Evolutionary conservation across 2,888 invertebrate species (phyloP).

Genomic region (Epinotia bilunana): DNA sequence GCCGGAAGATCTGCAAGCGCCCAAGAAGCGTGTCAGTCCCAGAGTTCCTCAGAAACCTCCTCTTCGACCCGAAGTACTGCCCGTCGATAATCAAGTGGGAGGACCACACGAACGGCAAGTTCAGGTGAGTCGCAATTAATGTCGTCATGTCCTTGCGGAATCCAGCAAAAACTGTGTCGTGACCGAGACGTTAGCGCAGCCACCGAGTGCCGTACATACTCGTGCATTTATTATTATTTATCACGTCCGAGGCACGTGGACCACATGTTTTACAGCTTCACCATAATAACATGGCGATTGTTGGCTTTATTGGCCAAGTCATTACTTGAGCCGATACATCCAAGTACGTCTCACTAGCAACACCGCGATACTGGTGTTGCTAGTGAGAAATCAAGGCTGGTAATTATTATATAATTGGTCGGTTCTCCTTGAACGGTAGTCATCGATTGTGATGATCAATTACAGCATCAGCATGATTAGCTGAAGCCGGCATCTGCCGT

Average conservation of each 20-base stretch:
- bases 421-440: conserved; percentile 37
- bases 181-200: conserved; percentile 59
- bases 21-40: conserved; percentile 86
- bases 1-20: conserved; percentile 75
- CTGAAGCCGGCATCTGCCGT: conserved; percentile 17
- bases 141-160: conserved; percentile 39
- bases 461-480: conserved; percentile 32
- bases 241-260: conserved; percentile 71
- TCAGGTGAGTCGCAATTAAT: conserved; percentile 79
- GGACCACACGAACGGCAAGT: conserved; percentile 91
- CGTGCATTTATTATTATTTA: conserved; percentile 63
- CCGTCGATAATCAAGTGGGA: conserved; percentile 95
- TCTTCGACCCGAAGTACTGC: conserved; percentile 90
- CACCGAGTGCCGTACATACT: conserved; percentile 58
- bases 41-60: conserved; percentile 93
- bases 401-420: conserved; percentile 37
- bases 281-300: conserved; percentile 34
- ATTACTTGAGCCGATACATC: conserved; percentile 24
- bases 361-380: too few species aligned
- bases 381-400: conserved; percentile 32
- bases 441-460: conserved; percentile 43
- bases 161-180: conserved; percentile 61
- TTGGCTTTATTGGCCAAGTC: conserved; percentile 29
- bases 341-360: too few species aligned
- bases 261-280: conserved; percentile 55